A percentile compares a stretch with the other conserved stretches of the same genome.
Conservation (phyloP, 2,113 vertebrate genomes). For the Martes martes region DNA sequence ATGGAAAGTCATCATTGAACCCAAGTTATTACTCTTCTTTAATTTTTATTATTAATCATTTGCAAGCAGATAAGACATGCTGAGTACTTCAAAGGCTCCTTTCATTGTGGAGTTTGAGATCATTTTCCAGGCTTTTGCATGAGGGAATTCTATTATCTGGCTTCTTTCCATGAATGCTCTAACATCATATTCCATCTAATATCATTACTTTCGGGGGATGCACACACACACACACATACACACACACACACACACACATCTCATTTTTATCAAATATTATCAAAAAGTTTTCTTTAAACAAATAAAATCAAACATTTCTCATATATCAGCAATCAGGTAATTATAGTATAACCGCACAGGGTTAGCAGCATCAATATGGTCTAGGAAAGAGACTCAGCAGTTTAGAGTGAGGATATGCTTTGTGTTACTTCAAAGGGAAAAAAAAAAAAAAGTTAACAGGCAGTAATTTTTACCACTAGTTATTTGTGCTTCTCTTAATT, state of each 20-base stretch:
- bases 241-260: neutral
- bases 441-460: neutral
- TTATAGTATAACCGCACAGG: neutral
- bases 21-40: neutral
- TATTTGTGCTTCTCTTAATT: constrained; percentile 42
- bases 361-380: neutral
- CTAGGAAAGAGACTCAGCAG: accelerated
- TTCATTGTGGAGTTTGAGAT: neutral
- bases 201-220: neutral
- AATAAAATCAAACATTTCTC: neutral
- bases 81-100: neutral
- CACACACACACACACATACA: neutral
- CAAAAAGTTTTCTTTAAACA: neutral
- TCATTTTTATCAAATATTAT: neutral
- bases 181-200: neutral
- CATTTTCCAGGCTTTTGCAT: neutral
- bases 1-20: neutral
- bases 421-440: neutral
- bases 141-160: neutral
- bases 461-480: neutral
- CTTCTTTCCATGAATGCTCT: neutral
- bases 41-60: constrained; percentile 54
- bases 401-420: neutral
- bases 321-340: neutral
- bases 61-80: neutral